These are phyloP conservation scores for Junonia oenone DNA, from an alignment of 2,888 invertebrate species.

Conservation along the genomic window DNA sequence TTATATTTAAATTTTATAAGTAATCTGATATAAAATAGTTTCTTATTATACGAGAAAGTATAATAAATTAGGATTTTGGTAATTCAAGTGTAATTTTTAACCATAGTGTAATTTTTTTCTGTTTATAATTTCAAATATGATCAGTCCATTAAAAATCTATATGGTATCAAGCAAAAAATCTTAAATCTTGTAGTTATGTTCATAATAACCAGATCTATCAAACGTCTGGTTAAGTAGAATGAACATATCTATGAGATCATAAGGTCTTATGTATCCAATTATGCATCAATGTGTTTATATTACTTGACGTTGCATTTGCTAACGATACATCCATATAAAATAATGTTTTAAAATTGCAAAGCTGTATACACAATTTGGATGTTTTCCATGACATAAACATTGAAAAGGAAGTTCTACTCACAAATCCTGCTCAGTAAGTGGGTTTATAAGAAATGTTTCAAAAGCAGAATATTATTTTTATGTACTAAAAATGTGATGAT, in stretches of 20 bases:
- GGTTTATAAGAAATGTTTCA: neutral
- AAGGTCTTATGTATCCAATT: too few species aligned
- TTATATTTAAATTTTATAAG: constrained; percentile 18
- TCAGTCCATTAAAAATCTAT: neutral
- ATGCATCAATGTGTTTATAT: too few species aligned
- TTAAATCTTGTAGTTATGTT: too few species aligned
- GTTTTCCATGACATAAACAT: too few species aligned
- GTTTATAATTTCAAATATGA: neutral
- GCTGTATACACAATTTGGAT: neutral
- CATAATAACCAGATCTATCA: too few species aligned
- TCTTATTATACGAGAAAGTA: neutral
- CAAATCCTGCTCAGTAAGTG: neutral
- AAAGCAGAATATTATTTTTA: neutral
- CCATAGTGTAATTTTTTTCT: too few species aligned
- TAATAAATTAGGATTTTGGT: neutral
- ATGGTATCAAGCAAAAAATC: neutral
- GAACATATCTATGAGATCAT: too few species aligned
- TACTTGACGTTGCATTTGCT: neutral
- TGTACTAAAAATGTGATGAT: neutral
- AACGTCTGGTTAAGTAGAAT: too few species aligned
- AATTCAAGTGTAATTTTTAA: too few species aligned
- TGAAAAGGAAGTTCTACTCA: neutral
- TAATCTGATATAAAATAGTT: neutral
- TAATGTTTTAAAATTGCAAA: neutral
- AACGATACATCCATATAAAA: neutral